phyloP scores from a whole-genome alignment of 2,888 invertebrate genomes.

The Drosophila emarginata region DNA sequence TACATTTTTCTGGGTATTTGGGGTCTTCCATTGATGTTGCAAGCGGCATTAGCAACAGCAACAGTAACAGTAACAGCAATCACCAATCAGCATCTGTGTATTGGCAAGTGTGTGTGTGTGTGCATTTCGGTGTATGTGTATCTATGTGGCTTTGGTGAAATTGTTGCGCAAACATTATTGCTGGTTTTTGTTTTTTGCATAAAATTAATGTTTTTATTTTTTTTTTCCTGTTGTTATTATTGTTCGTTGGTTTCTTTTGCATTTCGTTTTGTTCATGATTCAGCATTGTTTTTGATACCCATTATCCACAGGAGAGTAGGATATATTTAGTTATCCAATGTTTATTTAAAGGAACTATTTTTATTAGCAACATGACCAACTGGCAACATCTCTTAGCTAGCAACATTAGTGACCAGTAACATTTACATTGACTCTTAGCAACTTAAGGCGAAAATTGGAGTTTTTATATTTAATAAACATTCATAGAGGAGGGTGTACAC shows the following conservation, averaged over 20 bases:
- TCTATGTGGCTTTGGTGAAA: constrained; percentile 55
- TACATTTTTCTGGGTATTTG: constrained; percentile 32
- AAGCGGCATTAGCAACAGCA: constrained; percentile 21
- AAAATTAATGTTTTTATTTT: constrained; percentile 39
- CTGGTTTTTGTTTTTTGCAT: constrained; percentile 45
- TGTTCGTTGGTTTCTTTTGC: constrained; percentile 21
- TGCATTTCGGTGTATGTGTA: background rate
- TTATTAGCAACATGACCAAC: background rate
- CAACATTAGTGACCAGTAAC: background rate
- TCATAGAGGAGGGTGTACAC: background rate
- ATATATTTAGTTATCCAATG: background rate
- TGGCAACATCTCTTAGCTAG: background rate
- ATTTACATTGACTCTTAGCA: background rate
- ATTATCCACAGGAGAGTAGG: background rate
- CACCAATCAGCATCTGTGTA: constrained; percentile 15
- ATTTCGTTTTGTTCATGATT: constrained; percentile 42
- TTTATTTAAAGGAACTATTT: too few species aligned
- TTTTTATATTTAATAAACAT: background rate
- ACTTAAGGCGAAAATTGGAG: background rate
- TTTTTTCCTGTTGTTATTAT: constrained; percentile 18
- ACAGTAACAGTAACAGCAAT: too few species aligned
- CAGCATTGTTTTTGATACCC: constrained; percentile 7
- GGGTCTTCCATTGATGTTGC: constrained; percentile 37
- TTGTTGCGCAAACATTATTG: constrained; percentile 64
- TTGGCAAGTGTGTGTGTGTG: too few species aligned